Evolutionary conservation across 1,140 invertebrate genomes (phyloP).

Genomic region (Tachypleus tridentatus): DNA sequence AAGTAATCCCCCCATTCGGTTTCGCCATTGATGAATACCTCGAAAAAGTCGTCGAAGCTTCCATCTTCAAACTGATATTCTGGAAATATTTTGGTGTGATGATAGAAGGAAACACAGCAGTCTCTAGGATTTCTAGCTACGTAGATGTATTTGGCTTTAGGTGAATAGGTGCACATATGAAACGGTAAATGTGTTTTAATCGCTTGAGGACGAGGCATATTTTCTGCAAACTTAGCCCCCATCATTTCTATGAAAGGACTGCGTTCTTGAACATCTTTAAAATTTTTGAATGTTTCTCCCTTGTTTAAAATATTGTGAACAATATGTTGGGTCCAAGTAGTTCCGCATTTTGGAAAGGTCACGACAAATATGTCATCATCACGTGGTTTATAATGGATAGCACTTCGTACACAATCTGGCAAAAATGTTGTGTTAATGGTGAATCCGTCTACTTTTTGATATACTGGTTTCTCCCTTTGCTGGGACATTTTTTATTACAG

Average conservation of each 20-base stretch:
- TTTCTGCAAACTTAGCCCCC: not conserved
- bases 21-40: conserved; percentile 29
- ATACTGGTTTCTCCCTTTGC: no score
- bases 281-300: not conserved
- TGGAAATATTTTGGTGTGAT: conserved; percentile 46
- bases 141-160: conserved; percentile 48
- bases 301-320: not conserved
- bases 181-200: conserved; percentile 23
- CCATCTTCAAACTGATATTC: not conserved
- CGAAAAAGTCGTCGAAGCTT: conserved; percentile 30
- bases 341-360: conserved; percentile 16
- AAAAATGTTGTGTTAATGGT: no score
- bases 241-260: conserved; percentile 4
- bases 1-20: conserved; percentile 34
- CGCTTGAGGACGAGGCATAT: conserved; percentile 5
- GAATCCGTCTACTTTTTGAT: no score
- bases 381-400: not conserved
- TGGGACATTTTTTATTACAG: no score
- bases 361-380: conserved; percentile 12
- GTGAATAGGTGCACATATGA: conserved; percentile 11
- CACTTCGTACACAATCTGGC: no score
- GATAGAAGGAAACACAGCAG: conserved; percentile 68
- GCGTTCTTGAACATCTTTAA: not conserved
- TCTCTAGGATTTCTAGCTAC: conserved; percentile 73
- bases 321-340: conserved; percentile 13